Evolutionary conservation across 2,113 vertebrate species (phyloP).

Genomic region (Hydrochoerus hydrochaeris): DNA sequence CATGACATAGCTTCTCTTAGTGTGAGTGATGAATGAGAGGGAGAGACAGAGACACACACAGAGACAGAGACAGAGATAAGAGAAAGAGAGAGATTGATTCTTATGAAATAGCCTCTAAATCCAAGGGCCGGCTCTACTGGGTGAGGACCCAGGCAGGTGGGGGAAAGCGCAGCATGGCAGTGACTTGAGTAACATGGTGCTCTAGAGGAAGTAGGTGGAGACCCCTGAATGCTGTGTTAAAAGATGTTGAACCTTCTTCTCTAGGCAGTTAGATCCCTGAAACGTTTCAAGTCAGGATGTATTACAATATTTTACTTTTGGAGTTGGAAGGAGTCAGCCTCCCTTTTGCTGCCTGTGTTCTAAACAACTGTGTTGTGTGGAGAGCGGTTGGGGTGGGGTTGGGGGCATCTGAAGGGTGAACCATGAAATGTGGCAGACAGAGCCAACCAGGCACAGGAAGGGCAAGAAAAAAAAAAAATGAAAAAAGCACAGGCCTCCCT

Average conservation of each 20-base stretch:
- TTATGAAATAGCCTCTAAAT: not conserved
- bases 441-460: not conserved
- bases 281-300: not conserved
- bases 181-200: rapidly evolving
- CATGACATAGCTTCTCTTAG: not conserved
- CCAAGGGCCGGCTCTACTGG: not conserved
- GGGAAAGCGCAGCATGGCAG: not conserved
- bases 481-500: not conserved
- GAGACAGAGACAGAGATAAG: not conserved
- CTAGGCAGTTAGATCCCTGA: not conserved
- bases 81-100: not conserved
- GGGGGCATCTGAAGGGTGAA: not conserved
- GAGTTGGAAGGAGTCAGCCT: not conserved
- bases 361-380: not conserved
- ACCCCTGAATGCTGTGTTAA: not conserved
- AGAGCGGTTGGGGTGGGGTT: not conserved
- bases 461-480: not conserved
- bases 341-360: not conserved
- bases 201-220: not conserved
- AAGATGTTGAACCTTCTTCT: not conserved
- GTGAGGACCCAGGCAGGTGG: not conserved
- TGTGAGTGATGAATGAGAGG: not conserved
- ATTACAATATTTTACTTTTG: not conserved
- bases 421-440: not conserved
- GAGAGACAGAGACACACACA: not conserved